Percentiles rank a stretch among this genome's conserved stretches.
Evolutionary conservation across 2,113 vertebrate genomes (phyloP).

Genomic region (Grus americana): DNA sequence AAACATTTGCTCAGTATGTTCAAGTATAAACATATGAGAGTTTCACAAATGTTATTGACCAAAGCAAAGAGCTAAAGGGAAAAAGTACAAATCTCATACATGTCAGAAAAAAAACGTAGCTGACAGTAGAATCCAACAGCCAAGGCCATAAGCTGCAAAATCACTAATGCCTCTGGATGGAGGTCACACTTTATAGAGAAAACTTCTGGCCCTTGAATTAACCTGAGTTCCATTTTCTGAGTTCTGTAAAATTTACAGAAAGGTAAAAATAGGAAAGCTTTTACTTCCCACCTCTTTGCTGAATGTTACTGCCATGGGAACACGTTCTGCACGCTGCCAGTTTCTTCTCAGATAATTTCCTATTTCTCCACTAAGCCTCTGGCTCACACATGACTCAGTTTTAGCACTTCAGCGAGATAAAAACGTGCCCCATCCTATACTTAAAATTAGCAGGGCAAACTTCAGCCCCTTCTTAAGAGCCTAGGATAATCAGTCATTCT

Average conservation of each 20-base stretch:
- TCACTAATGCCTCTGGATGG: neutral
- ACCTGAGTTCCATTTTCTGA: neutral
- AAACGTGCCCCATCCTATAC: constrained; percentile 21
- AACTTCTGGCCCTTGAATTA: too few relatives aligned
- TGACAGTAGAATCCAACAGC: neutral
- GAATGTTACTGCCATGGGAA: constrained; percentile 61
- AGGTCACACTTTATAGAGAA: neutral
- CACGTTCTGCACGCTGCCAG: constrained; percentile 26
- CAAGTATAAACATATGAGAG: neutral
- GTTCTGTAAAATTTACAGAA: constrained; percentile 13
- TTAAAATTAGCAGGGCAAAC: constrained; percentile 51
- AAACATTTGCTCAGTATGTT: neutral
- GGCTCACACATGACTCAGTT: constrained; percentile 63
- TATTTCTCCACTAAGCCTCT: constrained; percentile 47
- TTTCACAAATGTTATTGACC: neutral
- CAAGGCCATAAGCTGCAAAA: neutral
- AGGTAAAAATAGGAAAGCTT: constrained; percentile 59
- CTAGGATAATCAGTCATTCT: neutral
- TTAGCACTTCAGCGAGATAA: constrained; percentile 44
- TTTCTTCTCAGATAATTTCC: constrained; percentile 49
- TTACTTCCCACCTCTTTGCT: constrained; percentile 54
- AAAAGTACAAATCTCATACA: neutral
- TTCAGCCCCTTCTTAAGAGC: neutral
- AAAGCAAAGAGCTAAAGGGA: neutral
- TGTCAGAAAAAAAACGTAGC: neutral